Percentiles rank a stretch among this genome's conserved stretches.
Evolutionary conservation across 2,888 invertebrate species (phyloP).

Genomic region (Onthophagus sagittarius): DNA sequence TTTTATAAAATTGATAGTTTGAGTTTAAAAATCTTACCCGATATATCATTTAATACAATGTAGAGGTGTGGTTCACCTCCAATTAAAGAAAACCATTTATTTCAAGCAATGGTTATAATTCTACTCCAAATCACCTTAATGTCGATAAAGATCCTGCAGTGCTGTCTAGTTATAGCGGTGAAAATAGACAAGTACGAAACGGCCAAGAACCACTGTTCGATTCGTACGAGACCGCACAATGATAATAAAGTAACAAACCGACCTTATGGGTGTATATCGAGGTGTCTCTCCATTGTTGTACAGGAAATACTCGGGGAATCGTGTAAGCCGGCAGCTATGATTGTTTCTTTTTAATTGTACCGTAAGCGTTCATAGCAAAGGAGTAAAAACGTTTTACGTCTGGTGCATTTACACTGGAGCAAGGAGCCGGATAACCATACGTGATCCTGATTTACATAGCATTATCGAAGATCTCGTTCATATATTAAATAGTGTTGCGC

Average conservation of each 20-base stretch:
- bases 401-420: not conserved
- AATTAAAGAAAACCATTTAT: not conserved
- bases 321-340: slow-evolving; percentile 7
- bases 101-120: not conserved
- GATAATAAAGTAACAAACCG: not conserved
- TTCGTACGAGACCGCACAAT: not conserved
- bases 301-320: not conserved
- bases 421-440: not conserved
- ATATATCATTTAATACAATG: not conserved
- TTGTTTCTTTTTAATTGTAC: slow-evolving; percentile 12
- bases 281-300: not conserved
- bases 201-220: not conserved
- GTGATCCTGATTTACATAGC: slow-evolving; percentile 9
- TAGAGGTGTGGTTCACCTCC: not conserved
- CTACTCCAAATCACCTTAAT: not conserved
- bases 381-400: not conserved
- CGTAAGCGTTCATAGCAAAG: not conserved
- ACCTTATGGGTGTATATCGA: not conserved
- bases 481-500: slow-evolving; percentile 4
- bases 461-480: slow-evolving; percentile 13
- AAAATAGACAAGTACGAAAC: not conserved
- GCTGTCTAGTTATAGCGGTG: not conserved
- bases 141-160: not conserved
- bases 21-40: too few species aligned
- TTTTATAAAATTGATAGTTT: too few species aligned